Evolutionary conservation across 2,797 vertebrate genomes (phyloP), one percentile per base, ranked within the genome.

Genomic region (Tapera naevia): DNA sequence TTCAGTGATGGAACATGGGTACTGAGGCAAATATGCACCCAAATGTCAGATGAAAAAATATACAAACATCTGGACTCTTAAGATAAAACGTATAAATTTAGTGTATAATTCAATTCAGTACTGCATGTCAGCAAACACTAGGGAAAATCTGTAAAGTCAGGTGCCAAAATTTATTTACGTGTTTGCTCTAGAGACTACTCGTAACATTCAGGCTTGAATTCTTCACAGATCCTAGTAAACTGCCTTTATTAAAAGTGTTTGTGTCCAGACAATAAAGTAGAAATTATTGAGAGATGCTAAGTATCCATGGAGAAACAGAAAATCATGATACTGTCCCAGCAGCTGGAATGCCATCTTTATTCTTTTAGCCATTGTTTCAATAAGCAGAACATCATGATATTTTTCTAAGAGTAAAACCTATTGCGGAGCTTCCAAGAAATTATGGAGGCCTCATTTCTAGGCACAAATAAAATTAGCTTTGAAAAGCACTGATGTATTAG

Each of bases 361-460:
- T 80, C 56, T 78, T 94, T 92, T 91, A 84, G 46, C 18, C 18
- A 54, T 88, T 72, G 23, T 95, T 94, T 92, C 56, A 82, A 83
- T 69, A 92, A 84, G 45, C 24, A 69, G 58, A 84, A 88, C 30
- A 53, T 54, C 11, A 73, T 66, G 66, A 70, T 56, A 39, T 73
- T 62, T 89, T 87, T 73, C 66, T 93, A 79, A 88, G 67, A 94
- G 53, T 11, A 83, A 83, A 86, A 81, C 69, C 58, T 92, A 88
- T 51, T 91, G 46, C 32, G 23, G 8, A 65, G 13, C 71, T n/a
- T 66, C 37, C 15, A 62, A 54, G n/a, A 89, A 65, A 54, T 86
- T 69, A 39, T 35, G 5, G 57, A 72, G 58, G 19, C 46, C 24
- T 90, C 33, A 41, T 75, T 83, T 89, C n/a, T 78, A 74, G 24